phyloP scores from a whole-genome alignment of 2,113 vertebrate genomes.

The Fulica atra region DNA sequence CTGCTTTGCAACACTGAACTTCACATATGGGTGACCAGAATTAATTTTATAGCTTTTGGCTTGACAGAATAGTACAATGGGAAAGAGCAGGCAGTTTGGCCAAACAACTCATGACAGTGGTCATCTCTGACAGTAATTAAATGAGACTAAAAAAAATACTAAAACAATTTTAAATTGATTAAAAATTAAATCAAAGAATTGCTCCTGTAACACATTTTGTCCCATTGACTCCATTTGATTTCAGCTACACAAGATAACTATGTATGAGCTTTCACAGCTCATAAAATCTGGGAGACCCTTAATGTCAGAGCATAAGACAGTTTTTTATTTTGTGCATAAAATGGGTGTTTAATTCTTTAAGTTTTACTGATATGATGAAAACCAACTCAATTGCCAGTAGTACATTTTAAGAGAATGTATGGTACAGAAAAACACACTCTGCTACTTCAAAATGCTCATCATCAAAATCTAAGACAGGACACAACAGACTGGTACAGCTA shows the following conservation, averaged over 20 bases:
- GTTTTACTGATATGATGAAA: neutral
- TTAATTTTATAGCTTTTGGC: neutral
- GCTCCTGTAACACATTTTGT: neutral
- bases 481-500: neutral
- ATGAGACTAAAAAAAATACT: neutral
- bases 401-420: neutral
- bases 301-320: neutral
- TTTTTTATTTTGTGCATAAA: neutral
- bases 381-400: neutral
- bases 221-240: neutral
- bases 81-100: neutral
- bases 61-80: neutral
- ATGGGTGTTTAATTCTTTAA: neutral
- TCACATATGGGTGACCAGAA: neutral
- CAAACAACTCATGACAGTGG: neutral
- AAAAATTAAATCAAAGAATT: neutral
- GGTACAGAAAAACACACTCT: neutral
- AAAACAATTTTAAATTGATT: neutral
- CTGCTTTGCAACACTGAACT: neutral
- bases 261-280: neutral
- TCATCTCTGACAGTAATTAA: neutral
- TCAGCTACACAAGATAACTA: neutral
- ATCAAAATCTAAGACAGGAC: neutral
- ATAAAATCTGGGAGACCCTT: neutral
- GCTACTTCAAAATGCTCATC: neutral